Evolutionary conservation across 1,140 invertebrate species (phyloP), one percentile per base, ranked within the genome.

Genomic region (Penaeus indicus): DNA sequence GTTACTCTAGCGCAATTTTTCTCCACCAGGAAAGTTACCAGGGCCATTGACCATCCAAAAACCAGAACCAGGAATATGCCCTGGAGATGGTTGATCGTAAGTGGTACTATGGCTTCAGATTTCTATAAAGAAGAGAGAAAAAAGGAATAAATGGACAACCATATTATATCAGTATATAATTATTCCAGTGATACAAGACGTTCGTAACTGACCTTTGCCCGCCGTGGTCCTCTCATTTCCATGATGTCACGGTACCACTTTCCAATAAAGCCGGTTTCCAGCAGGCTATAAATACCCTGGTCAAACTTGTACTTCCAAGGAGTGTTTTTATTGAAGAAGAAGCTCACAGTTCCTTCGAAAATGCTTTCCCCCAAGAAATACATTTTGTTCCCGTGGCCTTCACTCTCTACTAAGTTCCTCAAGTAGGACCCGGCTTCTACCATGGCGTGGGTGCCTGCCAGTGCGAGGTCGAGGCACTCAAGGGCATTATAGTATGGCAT

Each of bases 281-380:
- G 62, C 22, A 86, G 62, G 21, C 85, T 62, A 25, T 62, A 61
- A 27, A 86, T 19, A 11, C 85, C 85, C 78, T 13, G 54, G 22
- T 81, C 79, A 27, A 86, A 86, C 62, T 81, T 86, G 19, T 81
- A 67, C 38, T 67, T 80, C 85, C 85, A 86, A 21, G 85, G 85
- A 18, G 85, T 80, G 78, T 42, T 22, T 32, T 86, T 86, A 11
- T 47, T 63, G 63, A 81, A 79, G n/a, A 80, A 54, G 42, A 86
- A 69, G 0, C 42, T 77, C 42, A 86, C n/a, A 54, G 67, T 27
- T 27, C 63, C 75, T 22, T 47, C 22, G 18, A 80, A 86, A n/a
- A 86, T 13, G 32, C 79, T 62, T 3, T 60, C 62, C 42, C 72
- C 79, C 25, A 86, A 10, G 38, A 19, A 22, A 32, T 86, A 86